Evolutionary conservation across 2,797 vertebrate genomes (phyloP).

Genomic region (Lithobates pipiens): DNA sequence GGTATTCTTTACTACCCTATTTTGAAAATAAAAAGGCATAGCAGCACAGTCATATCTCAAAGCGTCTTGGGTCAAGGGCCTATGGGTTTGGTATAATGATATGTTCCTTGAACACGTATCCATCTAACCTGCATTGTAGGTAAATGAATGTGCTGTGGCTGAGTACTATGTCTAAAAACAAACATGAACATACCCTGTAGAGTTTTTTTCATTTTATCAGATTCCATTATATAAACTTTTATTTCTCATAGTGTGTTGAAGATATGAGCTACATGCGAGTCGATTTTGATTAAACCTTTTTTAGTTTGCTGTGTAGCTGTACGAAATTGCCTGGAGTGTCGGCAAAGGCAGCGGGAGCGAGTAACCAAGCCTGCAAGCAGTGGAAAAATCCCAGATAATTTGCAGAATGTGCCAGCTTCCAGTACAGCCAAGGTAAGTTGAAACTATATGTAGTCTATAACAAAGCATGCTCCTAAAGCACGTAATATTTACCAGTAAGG

Average conservation of each 20-base stretch:
- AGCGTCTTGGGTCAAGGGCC: no score
- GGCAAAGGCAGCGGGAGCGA: slow-evolving; percentile 90
- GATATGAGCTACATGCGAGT: slow-evolving; percentile 19
- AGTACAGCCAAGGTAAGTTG: slow-evolving; percentile 81
- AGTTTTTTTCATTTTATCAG: no score
- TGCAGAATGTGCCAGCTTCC: slow-evolving; percentile 76
- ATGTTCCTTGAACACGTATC: no score
- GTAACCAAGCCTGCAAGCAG: slow-evolving; percentile 84
- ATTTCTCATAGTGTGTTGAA: neutral
- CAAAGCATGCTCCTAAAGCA: neutral
- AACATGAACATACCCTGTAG: no score
- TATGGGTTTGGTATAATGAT: no score
- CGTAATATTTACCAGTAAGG: neutral
- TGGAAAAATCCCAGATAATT: slow-evolving; percentile 85
- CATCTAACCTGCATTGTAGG: no score
- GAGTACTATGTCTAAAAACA: no score
- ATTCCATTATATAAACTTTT: no score
- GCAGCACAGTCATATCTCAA: no score
- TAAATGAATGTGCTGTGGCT: no score
- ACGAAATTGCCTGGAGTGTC: slow-evolving; percentile 93
- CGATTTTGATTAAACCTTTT: slow-evolving; percentile 59
- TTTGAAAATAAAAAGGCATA: no score
- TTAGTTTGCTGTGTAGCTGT: slow-evolving; percentile 96
- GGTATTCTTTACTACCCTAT: no score
- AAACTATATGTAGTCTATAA: neutral